phyloP scores from a whole-genome alignment of 2,797 vertebrate species.

The Ceyx erithaca region DNA sequence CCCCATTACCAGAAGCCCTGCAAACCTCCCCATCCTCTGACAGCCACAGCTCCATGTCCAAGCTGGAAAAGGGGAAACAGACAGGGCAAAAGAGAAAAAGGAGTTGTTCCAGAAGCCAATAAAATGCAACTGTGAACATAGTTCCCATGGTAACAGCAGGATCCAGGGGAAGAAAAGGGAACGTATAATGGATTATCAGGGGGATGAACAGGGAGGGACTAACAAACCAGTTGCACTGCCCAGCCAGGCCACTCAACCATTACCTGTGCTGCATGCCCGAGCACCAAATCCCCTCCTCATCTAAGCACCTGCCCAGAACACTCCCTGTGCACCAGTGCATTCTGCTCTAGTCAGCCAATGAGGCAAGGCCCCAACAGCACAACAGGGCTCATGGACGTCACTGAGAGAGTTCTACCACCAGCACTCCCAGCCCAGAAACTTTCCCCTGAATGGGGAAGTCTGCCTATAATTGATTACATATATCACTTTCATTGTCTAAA shows the following conservation, averaged over 20 bases:
- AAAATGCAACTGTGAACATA: constrained; percentile 85
- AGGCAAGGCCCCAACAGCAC: not conserved
- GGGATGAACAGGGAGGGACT: constrained; percentile 6
- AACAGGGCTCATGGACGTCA: not conserved
- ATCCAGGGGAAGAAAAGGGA: constrained; percentile 88
- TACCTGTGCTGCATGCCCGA: rapidly evolving
- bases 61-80: not conserved
- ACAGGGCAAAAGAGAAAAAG: not conserved
- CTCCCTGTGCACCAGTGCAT: not conserved
- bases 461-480: not conserved
- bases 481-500: not conserved
- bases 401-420: not conserved
- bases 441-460: not conserved
- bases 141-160: constrained; percentile 94
- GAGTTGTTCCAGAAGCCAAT: constrained; percentile 65
- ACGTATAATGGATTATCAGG: constrained; percentile 88
- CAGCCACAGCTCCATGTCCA: not conserved
- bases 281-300: not conserved
- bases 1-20: not conserved
- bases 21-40: not conserved
- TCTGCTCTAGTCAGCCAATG: not conserved
- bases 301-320: not conserved
- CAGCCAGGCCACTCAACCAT: not conserved
- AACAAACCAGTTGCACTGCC: not conserved
- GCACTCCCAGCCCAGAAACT: not conserved